These are phyloP conservation scores for Axis porcinus DNA, from an alignment of 2,113 vertebrate genomes.

Conservation along the genomic window DNA sequence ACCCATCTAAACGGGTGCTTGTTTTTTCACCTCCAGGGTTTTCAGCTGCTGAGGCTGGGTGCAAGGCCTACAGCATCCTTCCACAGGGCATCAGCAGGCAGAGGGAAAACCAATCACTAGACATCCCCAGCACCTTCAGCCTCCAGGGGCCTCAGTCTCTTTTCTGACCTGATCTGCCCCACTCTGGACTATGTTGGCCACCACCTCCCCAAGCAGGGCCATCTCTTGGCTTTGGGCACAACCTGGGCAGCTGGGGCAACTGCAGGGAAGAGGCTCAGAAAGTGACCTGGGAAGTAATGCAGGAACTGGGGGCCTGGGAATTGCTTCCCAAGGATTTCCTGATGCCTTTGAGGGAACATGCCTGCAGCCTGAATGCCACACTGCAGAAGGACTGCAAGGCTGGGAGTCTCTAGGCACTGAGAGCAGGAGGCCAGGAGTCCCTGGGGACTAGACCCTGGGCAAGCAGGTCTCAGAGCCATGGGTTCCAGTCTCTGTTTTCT, in stretches of 20 bases:
- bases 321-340: constrained; percentile 83
- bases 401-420: background rate
- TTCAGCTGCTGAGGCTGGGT: background rate
- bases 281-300: constrained; percentile 71
- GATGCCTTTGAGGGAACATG: background rate
- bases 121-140: background rate
- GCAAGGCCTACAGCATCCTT: background rate
- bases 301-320: constrained; percentile 76
- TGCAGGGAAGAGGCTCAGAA: background rate
- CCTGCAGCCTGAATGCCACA: background rate
- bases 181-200: background rate
- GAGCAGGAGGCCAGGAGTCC: background rate
- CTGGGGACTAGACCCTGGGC: no score
- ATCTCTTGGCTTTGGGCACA: background rate
- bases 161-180: background rate
- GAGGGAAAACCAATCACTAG: background rate
- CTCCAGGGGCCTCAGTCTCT: background rate
- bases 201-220: background rate
- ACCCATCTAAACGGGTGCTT: background rate
- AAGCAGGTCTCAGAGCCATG: background rate
- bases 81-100: background rate
- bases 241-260: background rate
- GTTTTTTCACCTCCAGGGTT: background rate
- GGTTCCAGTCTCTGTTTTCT: background rate
- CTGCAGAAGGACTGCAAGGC: background rate